Conservation (phyloP, 1,140 invertebrate species). For the Papilio machaon region DNA sequence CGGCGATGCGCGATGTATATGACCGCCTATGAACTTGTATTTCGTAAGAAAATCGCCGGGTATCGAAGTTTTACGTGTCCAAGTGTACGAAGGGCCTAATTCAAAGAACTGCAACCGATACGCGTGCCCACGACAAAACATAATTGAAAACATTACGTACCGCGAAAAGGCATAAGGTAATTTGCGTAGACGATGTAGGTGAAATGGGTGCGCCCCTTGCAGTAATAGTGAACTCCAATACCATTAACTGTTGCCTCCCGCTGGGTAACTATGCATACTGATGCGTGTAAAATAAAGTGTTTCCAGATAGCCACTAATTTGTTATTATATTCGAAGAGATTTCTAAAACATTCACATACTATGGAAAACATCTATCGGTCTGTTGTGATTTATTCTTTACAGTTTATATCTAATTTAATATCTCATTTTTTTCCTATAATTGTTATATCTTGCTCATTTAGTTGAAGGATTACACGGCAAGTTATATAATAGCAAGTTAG, state of each 20-base stretch:
- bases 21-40: no score
- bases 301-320: conserved; percentile 21
- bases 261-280: conserved; percentile 45
- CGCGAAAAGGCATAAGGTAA: conserved; percentile 28
- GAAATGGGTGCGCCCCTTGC: conserved; percentile 19
- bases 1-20: no score
- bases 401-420: no score
- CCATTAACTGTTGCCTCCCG: conserved; percentile 39
- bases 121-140: not conserved
- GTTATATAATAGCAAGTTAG: no score
- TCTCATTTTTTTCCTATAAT: no score
- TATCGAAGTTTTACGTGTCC: no score
- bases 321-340: conserved; percentile 5
- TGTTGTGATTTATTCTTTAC: no score
- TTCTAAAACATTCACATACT: not conserved
- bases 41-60: no score
- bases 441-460: no score
- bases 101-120: conserved; percentile 10
- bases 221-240: not conserved
- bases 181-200: conserved; percentile 25
- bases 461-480: no score
- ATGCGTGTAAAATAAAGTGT: conserved; percentile 38
- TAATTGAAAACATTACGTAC: conserved; percentile 31
- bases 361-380: not conserved
- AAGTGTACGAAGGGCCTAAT: not conserved